Base-by-base conservation (phyloP, 1,140 invertebrate species). In the Bombus confusus region DNA sequence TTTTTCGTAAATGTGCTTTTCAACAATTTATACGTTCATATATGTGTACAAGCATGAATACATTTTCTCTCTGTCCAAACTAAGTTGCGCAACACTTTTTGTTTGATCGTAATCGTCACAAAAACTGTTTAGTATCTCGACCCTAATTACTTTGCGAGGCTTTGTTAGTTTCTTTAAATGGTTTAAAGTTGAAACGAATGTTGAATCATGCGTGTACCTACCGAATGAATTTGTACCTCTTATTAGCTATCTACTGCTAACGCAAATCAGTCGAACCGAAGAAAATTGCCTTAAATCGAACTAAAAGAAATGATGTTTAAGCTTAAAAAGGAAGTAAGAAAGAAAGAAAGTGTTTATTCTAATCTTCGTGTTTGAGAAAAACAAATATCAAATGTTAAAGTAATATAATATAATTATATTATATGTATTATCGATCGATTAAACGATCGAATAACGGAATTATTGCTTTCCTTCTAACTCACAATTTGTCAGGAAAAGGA, bases 221-320 rank as follows among this genome's bases (percentile, higher is more conserved):
- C 28, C 34, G 18, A 74, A 71, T 62, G 81, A 87, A 86, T 94
- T 93, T 94, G 86, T 91, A 83, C 85, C 75, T 88, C 90, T 93
- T 66, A 78, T 94, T 94, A 94, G 91, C 88, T 71, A 78, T 75
- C 88, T 72, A 68, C 59, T 84, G 93, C 85, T 89, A 90, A 89
- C 78, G 37, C 39, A 41, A 62, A 72, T 18, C 52, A 3, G 18
- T 8, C 25, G 18, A n/a, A 64, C 28, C 8, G 9, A 43, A 41
- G 12, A 8, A 77, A 77, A 77, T n/a, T 34, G 25, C 12, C 47
- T n/a, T 57, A 52, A 52, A 52, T 52, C 8, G 15, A 66, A 66
- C n/a, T 15, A 66, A 34, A 8, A 66, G 15, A 66, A 34, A 8
- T 62, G 10, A 6, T 18, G 47, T n/a, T 72, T 25, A 18, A 31